Conservation (phyloP, 2,113 vertebrate genomes). For the Perca flavescens region DNA sequence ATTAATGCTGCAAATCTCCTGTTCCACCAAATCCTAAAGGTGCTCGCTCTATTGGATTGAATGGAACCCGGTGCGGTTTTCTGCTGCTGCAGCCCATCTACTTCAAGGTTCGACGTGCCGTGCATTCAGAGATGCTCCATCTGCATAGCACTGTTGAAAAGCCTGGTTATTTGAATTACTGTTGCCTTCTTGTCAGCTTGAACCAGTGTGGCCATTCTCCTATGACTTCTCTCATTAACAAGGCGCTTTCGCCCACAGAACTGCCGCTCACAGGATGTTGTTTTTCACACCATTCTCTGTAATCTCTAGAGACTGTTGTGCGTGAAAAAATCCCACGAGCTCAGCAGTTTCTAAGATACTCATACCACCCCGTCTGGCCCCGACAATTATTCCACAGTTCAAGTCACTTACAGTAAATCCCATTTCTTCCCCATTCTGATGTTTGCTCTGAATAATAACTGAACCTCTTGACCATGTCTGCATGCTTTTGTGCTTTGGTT, state of each 20-base stretch:
- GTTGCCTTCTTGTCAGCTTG: not conserved
- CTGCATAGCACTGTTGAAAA: not conserved
- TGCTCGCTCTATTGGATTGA: not conserved
- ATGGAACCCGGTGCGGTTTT: not conserved
- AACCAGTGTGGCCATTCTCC: constrained; percentile 2
- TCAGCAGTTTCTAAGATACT: not conserved
- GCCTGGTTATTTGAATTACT: not conserved
- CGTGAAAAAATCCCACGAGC: not conserved
- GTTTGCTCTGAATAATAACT: not conserved
- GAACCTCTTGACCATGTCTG: not conserved
- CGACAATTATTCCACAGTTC: not conserved
- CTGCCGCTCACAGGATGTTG: not conserved
- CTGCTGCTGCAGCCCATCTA: not conserved
- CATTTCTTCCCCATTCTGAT: not conserved
- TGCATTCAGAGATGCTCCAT: not conserved
- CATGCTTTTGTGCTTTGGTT: not conserved
- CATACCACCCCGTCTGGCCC: not conserved
- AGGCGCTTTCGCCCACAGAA: not conserved
- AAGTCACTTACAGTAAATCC: not conserved
- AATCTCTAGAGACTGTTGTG: not conserved
- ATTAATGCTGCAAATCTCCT: not conserved
- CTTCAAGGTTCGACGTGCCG: not conserved
- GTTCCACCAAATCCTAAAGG: not conserved
- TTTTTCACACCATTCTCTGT: constrained; percentile 8
- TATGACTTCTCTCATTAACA: constrained; percentile 21